A percentile compares a stretch with the other conserved stretches of the same genome.
Conservation (phyloP, 2,797 vertebrate genomes). For the Gastrophryne carolinensis region DNA sequence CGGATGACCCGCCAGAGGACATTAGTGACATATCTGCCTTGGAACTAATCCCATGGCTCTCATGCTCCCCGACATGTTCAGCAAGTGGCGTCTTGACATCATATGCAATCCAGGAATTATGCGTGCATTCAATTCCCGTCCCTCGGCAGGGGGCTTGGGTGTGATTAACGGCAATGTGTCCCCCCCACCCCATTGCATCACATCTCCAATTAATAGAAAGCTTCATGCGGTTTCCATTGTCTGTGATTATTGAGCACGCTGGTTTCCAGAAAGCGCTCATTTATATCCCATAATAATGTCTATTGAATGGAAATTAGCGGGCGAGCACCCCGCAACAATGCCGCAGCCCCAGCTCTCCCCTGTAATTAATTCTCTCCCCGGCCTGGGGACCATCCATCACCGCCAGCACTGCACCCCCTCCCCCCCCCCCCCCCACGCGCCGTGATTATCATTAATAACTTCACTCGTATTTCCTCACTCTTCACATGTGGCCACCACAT, state of each 20-base stretch:
- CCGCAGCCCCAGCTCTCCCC: slow-evolving; percentile 46
- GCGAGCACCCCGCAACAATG: slow-evolving; percentile 57
- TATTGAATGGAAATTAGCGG: slow-evolving; percentile 63
- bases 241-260: slow-evolving; percentile 59
- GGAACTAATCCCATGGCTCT: too few relatives aligned
- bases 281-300: slow-evolving; percentile 65
- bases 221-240: slow-evolving; percentile 55
- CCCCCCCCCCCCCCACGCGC: too few relatives aligned
- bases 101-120: background rate
- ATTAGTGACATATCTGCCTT: too few relatives aligned
- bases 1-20: too few relatives aligned
- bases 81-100: background rate
- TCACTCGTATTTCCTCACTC: too few relatives aligned
- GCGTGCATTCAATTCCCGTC: background rate
- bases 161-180: slow-evolving; percentile 27
- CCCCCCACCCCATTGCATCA: slow-evolving; percentile 1
- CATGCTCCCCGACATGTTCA: too few relatives aligned
- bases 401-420: slow-evolving; percentile 5
- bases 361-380: slow-evolving; percentile 45
- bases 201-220: slow-evolving; percentile 36
- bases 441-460: slow-evolving; percentile 50
- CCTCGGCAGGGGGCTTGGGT: background rate
- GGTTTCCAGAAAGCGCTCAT: slow-evolving; percentile 60
- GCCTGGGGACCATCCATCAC: slow-evolving; percentile 43
- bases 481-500: too few relatives aligned